Evolutionary conservation across 2,113 vertebrate species (phyloP).

Genomic region (Hiodon alosoides): DNA sequence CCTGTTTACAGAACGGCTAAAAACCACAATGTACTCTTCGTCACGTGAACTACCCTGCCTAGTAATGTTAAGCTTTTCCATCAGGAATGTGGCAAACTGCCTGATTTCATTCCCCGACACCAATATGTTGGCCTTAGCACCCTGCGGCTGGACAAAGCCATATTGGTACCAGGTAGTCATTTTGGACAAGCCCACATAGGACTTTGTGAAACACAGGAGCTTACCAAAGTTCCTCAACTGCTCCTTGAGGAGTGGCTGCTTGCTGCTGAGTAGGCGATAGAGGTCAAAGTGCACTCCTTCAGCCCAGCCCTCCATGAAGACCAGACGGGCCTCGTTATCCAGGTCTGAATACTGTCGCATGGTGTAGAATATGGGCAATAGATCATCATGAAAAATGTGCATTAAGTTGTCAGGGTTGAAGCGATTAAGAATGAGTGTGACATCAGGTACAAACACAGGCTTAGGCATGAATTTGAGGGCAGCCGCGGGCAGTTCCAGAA

Average conservation of each 20-base stretch:
- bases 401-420: conserved; percentile 98
- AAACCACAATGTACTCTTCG: conserved; percentile 85
- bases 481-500: conserved; percentile 84
- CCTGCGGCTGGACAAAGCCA: conserved; percentile 93
- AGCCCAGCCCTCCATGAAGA: conserved; percentile 96
- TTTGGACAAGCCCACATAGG: conserved; percentile 90
- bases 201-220: conserved; percentile 91
- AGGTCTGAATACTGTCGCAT: conserved; percentile 88
- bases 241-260: conserved; percentile 83
- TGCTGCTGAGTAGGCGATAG: conserved; percentile 85
- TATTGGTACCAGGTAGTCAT: conserved; percentile 98
- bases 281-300: conserved; percentile 91
- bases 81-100: conserved; percentile 77
- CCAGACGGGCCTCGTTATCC: conserved; percentile 75
- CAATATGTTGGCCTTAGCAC: conserved; percentile 92
- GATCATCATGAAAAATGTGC: conserved; percentile 94
- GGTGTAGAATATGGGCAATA: conserved; percentile 90
- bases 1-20: conserved; percentile 84
- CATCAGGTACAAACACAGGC: conserved; percentile 90
- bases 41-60: conserved; percentile 41
- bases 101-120: conserved; percentile 90
- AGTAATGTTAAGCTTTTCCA: conserved; percentile 77
- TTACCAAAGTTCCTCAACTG: conserved; percentile 85
- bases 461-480: conserved; percentile 89
- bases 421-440: conserved; percentile 84